Base-by-base conservation (phyloP, 2,888 invertebrate species). In the Yponomeuta plumbellus region DNA sequence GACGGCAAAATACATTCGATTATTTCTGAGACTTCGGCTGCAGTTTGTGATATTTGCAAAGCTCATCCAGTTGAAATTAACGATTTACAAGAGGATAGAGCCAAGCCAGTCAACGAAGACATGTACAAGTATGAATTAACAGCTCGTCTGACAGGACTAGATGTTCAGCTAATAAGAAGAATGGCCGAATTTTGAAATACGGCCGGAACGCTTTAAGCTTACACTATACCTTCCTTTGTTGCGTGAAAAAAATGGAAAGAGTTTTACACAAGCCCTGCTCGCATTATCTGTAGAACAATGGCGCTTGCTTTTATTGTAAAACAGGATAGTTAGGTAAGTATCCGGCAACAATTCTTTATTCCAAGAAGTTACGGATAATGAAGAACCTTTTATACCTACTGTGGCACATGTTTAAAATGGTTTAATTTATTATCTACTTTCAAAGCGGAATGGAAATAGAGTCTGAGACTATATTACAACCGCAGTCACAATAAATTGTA, bases 271-370 rank as follows among this genome's bases (percentile, higher is more conserved):
- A 23, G 20, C 59, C 59, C 21, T 13, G 11, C 13, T 11, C 11
- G 21, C 22, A 59, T 59, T 22, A 59, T 23, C 59, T 59, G 13
- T 21, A 23, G 59, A 59, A 59, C 59, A 59, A 59, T 23, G 23
- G 59, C 21, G 59, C 20, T 21, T 59, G 59, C 22, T 58, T 21
- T 58, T 58, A 21, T 58, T 58, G 8, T 22, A 6, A 22, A 58
- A 58, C 20, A 11, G 21, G 11, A 21, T 58, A n/a, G n/a, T 20
- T 58, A 11, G 21, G 21, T 21, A 20, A n/a, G 1, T 58, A 21
- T 2, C 11, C n/a, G 10, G n/a, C 10, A 10, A 44, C 44, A n/a
- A n/a, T n/a, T n/a, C n/a, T n/a, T n/a, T n/a, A n/a, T 17, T 52
- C 13, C 13, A 52, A 52, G 44, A 17, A 17, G 17, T 17, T 34